Evolutionary conservation across 2,888 invertebrate species (phyloP).

Genomic region (Cataglyphis cursor): DNA sequence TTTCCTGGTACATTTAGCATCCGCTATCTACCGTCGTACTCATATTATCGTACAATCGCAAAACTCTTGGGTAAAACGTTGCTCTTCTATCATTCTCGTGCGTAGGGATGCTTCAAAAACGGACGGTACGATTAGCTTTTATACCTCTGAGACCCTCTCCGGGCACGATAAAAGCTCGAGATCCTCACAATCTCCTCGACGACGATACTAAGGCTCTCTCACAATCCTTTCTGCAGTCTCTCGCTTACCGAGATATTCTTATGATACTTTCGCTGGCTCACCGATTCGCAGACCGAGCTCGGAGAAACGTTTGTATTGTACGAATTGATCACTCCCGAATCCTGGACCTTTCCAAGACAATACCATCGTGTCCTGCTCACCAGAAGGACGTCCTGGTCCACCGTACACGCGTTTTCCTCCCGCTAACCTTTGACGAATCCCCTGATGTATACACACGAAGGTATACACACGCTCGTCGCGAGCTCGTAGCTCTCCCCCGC

Average conservation of each 20-base stretch:
- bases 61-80: neutral
- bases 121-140: neutral
- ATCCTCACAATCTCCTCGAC: slow-evolving; percentile 1
- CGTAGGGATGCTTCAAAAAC: neutral
- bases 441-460: slow-evolving; percentile 59
- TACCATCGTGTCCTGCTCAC: neutral
- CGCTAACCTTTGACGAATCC: slow-evolving; percentile 43
- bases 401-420: slow-evolving; percentile 42
- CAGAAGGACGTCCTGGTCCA: neutral
- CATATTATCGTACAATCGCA: neutral
- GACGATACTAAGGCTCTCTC: slow-evolving; percentile 15
- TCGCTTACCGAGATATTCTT: slow-evolving; percentile 27
- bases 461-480: slow-evolving; percentile 77
- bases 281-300: slow-evolving; percentile 19
- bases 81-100: neutral
- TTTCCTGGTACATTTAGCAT: neutral
- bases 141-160: slow-evolving; percentile 2
- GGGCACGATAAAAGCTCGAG: slow-evolving; percentile 21
- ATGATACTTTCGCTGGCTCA: neutral
- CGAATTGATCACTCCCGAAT: slow-evolving; percentile 42
- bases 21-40: neutral
- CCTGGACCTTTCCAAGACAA: neutral
- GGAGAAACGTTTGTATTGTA: slow-evolving; percentile 17
- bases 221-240: slow-evolving; percentile 1
- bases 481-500: slow-evolving; percentile 78